phyloP scores from a whole-genome alignment of 2,113 vertebrate species.

The Sula dactylatra region DNA sequence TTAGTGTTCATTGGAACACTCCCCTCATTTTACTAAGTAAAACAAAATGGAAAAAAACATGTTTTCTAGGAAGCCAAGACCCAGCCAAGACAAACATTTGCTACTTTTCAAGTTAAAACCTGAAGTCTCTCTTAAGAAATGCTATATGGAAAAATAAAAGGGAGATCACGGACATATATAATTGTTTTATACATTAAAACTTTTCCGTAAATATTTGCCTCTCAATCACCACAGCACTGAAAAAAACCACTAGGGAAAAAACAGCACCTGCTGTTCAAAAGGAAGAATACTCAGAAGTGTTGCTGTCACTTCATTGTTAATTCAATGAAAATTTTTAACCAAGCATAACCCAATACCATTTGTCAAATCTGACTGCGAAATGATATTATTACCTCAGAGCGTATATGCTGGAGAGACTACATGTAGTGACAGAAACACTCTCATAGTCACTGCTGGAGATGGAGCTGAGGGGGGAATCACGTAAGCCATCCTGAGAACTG shows the following conservation, averaged over 20 bases:
- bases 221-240: background rate
- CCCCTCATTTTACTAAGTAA: background rate
- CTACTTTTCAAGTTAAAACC: background rate
- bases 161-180: background rate
- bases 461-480: slow-evolving; percentile 87
- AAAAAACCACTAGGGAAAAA: background rate
- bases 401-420: slow-evolving; percentile 89
- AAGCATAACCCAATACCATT: slow-evolving; percentile 19
- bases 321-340: slow-evolving; percentile 1
- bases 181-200: background rate
- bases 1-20: background rate
- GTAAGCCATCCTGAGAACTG: slow-evolving; percentile 82
- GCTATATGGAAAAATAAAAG: background rate
- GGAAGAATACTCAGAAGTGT: slow-evolving; percentile 44
- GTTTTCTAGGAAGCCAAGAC: background rate
- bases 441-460: slow-evolving; percentile 91
- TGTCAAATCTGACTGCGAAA: slow-evolving; percentile 31
- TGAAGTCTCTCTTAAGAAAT: background rate
- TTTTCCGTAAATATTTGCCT: background rate
- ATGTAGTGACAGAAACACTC: slow-evolving; percentile 90
- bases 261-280: background rate
- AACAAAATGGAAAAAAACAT: background rate
- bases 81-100: background rate
- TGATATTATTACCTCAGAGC: slow-evolving; percentile 83
- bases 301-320: slow-evolving; percentile 52